phyloP scores from a whole-genome alignment of 2,797 vertebrate genomes.

The Argyrosomus regius region DNA sequence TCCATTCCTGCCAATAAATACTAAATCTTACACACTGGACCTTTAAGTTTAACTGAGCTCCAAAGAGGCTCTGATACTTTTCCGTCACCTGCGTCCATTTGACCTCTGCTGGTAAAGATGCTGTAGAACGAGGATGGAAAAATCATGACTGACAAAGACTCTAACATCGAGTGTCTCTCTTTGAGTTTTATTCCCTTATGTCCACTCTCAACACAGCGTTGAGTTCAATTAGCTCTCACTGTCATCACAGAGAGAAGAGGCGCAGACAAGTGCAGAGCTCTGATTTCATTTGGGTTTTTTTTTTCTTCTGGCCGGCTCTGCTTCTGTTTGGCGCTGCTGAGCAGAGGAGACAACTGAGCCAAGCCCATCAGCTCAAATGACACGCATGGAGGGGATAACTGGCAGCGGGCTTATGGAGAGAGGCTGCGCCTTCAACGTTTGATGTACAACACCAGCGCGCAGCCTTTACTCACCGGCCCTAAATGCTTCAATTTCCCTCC shows the following conservation, averaged over 20 bases:
- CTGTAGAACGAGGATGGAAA: constrained; percentile 12
- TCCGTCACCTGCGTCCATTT: constrained; percentile 13
- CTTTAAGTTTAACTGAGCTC: not conserved
- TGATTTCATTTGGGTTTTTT: constrained; percentile 60
- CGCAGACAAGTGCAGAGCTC: constrained; percentile 47
- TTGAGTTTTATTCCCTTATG: constrained; percentile 29
- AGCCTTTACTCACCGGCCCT: constrained; percentile 48
- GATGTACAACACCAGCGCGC: constrained; percentile 60
- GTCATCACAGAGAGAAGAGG: constrained; percentile 43
- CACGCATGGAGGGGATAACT: constrained; percentile 64
- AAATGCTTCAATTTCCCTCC: constrained; percentile 61
- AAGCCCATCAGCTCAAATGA: constrained; percentile 73
- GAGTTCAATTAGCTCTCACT: constrained; percentile 57
- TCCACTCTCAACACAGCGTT: constrained; percentile 33
- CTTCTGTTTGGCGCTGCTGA: constrained; percentile 37
- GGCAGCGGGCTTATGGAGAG: constrained; percentile 45
- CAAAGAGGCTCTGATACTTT: not conserved
- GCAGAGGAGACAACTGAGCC: constrained; percentile 57
- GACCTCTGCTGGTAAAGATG: constrained; percentile 9
- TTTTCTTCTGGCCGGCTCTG: constrained; percentile 33
- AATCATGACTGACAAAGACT: constrained; percentile 10
- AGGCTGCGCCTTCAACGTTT: constrained; percentile 52
- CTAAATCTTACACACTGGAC: too few species aligned
- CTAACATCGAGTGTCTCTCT: constrained; percentile 7
- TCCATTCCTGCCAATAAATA: too few species aligned